Evolutionary conservation across 2,888 invertebrate genomes (phyloP).

Genomic region (Cylindroiulus punctatus): DNA sequence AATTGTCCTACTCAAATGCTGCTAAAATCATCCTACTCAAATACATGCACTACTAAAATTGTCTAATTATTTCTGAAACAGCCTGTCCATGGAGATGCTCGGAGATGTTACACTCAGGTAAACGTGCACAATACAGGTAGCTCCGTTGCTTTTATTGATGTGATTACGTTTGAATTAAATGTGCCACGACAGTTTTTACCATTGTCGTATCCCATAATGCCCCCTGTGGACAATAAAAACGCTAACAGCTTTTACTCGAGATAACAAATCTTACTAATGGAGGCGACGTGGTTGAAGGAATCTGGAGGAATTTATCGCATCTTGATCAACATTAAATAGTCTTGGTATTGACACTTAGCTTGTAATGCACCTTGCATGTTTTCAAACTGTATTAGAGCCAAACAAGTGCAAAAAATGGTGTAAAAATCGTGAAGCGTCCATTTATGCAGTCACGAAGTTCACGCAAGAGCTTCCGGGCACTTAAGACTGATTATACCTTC

Average conservation of each 20-base stretch:
- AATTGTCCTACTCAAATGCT: too few species aligned
- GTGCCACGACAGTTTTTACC: background rate
- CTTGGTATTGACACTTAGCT: background rate
- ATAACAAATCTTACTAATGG: constrained; percentile 35
- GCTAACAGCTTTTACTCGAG: background rate
- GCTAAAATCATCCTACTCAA: too few species aligned
- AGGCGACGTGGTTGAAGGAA: constrained; percentile 20
- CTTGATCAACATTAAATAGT: constrained; percentile 2
- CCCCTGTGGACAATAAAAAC: background rate
- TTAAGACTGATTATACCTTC: background rate
- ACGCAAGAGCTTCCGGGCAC: background rate
- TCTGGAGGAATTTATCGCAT: background rate
- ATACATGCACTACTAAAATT: background rate
- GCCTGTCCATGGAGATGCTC: background rate
- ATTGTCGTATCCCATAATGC: constrained; percentile 21
- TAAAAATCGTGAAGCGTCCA: background rate
- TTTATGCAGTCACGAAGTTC: constrained; percentile 10
- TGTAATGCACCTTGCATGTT: constrained; percentile 5
- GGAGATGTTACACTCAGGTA: background rate
- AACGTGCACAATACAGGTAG: background rate
- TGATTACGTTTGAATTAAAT: background rate
- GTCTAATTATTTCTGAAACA: too few species aligned
- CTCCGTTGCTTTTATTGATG: background rate
- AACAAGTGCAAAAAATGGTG: background rate
- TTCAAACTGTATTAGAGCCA: background rate